Evolutionary conservation across 2,888 invertebrate species (phyloP).

Genomic region (Sinhomidia bicolor): DNA sequence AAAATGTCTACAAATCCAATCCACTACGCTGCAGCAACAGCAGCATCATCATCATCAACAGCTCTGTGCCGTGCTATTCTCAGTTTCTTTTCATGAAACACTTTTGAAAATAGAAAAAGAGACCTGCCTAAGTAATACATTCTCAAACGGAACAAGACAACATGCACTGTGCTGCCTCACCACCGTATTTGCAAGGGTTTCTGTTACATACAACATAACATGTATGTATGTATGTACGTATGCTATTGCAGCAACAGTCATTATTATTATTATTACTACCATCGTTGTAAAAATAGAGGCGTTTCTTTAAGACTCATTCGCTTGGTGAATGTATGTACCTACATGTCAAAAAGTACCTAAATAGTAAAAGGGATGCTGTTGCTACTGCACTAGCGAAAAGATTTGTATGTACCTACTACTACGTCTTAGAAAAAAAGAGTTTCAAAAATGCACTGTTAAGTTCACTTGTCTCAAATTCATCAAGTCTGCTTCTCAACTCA

Average conservation of each 20-base stretch:
- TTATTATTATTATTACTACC: background rate
- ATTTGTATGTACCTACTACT: slow-evolving; percentile 14
- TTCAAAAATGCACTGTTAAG: slow-evolving; percentile 6
- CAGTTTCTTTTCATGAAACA: slow-evolving; percentile 8
- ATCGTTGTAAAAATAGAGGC: background rate
- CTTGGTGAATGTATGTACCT: too few species aligned
- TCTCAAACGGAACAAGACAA: slow-evolving; percentile 32
- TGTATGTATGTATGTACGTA: background rate
- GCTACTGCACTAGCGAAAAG: too few species aligned
- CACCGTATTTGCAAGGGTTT: slow-evolving; percentile 24
- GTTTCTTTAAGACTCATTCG: background rate
- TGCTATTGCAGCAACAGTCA: background rate
- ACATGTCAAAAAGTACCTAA: too few species aligned
- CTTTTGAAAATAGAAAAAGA: slow-evolving; percentile 2
- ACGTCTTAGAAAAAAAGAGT: background rate
- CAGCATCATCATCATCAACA: background rate
- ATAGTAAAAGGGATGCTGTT: background rate
- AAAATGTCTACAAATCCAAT: background rate
- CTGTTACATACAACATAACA: slow-evolving; percentile 29
- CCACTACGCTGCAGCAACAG: background rate
- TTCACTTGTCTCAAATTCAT: slow-evolving; percentile 34
- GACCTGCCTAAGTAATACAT: background rate
- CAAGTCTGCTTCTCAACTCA: slow-evolving; percentile 15
- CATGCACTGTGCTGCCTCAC: background rate
- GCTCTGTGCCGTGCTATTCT: slow-evolving; percentile 8